Evolutionary conservation across 2,888 invertebrate genomes (phyloP).

Genomic region (Dynastes hyllus): DNA sequence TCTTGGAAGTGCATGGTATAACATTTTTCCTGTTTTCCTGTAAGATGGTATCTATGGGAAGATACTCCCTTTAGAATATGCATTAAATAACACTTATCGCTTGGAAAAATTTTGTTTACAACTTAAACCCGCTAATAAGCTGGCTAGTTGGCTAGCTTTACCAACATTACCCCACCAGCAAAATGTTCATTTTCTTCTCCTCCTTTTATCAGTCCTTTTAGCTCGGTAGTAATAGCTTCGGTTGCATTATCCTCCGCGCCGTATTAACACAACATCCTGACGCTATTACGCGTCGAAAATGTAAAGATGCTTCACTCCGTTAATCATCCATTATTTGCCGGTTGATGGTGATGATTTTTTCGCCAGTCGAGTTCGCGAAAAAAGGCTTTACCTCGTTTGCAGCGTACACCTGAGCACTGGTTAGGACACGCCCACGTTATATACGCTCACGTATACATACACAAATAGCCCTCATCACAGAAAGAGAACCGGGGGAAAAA

Average conservation of each 20-base stretch:
- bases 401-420: slow-evolving; percentile 18
- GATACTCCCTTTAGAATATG: no score
- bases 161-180: no score
- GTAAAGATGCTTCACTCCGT: slow-evolving; percentile 13
- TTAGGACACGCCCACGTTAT: background rate
- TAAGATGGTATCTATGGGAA: no score
- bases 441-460: slow-evolving; percentile 27
- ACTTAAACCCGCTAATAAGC: no score
- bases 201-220: no score
- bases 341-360: slow-evolving; percentile 2
- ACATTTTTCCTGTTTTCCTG: no score
- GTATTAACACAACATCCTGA: background rate
- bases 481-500: background rate
- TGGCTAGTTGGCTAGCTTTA: no score
- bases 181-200: no score
- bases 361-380: background rate
- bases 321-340: slow-evolving; percentile 32
- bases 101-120: no score
- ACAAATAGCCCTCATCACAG: background rate
- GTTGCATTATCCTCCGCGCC: background rate
- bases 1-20: no score
- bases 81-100: no score
- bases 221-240: no score
- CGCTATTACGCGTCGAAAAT: slow-evolving; percentile 26
- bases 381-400: slow-evolving; percentile 4